Conservation (phyloP, 2,888 invertebrate genomes). For the Hirtodrosophila trivittata region DNA sequence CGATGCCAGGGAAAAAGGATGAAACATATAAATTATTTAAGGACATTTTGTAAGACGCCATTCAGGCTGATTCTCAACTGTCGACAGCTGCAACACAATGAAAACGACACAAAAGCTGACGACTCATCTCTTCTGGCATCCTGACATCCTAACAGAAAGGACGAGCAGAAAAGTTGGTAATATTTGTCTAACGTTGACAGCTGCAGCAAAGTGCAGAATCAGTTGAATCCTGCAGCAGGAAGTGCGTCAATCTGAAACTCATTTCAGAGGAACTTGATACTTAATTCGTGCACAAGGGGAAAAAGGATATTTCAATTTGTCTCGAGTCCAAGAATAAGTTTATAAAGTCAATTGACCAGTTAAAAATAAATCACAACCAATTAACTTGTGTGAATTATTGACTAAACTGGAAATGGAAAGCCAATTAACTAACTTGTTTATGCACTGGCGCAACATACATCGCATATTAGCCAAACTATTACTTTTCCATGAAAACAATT, state of each 20-base stretch:
- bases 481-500: no score
- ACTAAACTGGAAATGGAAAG: no score
- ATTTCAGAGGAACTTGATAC: conserved; percentile 46
- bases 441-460: no score
- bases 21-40: conserved; percentile 56
- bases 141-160: conserved; percentile 3
- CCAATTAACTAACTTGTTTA: no score
- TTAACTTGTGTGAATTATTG: no score
- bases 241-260: conserved; percentile 42
- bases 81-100: conserved; percentile 14
- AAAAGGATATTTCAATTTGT: not conserved
- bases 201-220: conserved; percentile 5
- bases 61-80: not conserved
- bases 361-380: no score
- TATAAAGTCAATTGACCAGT: no score
- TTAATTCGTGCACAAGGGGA: conserved; percentile 19
- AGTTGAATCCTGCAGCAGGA: conserved; percentile 11
- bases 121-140: conserved; percentile 3
- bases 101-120: conserved; percentile 23
- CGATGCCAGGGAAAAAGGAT: conserved; percentile 13
- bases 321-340: not conserved
- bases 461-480: no score
- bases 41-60: conserved; percentile 24
- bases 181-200: conserved; percentile 48
- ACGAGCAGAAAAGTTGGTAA: conserved; percentile 37